phyloP scores from a whole-genome alignment of 2,797 vertebrate species.

The Botia kubotai region DNA sequence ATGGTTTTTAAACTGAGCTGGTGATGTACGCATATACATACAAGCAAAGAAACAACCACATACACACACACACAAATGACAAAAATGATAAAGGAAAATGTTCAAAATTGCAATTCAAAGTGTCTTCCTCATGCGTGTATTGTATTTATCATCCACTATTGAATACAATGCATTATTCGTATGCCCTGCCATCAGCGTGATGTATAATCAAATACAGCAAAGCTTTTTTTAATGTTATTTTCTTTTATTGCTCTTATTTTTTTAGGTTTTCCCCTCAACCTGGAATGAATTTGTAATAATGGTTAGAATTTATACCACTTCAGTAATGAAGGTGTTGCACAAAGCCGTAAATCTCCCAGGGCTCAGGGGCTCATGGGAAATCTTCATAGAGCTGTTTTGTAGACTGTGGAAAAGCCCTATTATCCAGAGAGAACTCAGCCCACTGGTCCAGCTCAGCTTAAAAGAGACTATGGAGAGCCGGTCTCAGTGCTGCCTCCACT shows the following conservation, averaged over 20 bases:
- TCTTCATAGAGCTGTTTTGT: conserved; percentile 44
- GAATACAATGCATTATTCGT: conserved; percentile 22
- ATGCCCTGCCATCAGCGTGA: conserved; percentile 36
- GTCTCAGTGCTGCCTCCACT: conserved; percentile 1
- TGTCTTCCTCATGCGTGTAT: conserved; percentile 40
- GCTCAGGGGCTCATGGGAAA: conserved; percentile 41
- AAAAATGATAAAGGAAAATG: conserved; percentile 52
- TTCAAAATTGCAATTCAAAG: conserved; percentile 27
- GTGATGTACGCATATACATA: not conserved
- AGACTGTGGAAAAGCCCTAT: conserved; percentile 51
- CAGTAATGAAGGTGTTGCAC: conserved; percentile 50
- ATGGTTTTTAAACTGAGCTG: not conserved
- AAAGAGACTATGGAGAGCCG: conserved; percentile 39
- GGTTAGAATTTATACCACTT: conserved; percentile 38
- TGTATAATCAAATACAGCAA: conserved; percentile 42
- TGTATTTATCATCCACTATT: conserved; percentile 50
- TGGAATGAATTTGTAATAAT: conserved; percentile 44
- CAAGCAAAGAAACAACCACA: not conserved
- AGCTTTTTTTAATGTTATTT: conserved; percentile 29
- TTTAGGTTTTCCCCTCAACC: conserved; percentile 4
- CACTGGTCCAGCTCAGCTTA: conserved; percentile 42
- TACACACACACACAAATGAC: conserved; percentile 19
- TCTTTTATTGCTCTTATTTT: conserved; percentile 33
- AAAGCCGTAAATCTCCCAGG: conserved; percentile 46
- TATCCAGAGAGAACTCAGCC: conserved; percentile 50